Base-by-base conservation (phyloP, 1,140 invertebrate genomes). In the Adelges cooleyi region DNA sequence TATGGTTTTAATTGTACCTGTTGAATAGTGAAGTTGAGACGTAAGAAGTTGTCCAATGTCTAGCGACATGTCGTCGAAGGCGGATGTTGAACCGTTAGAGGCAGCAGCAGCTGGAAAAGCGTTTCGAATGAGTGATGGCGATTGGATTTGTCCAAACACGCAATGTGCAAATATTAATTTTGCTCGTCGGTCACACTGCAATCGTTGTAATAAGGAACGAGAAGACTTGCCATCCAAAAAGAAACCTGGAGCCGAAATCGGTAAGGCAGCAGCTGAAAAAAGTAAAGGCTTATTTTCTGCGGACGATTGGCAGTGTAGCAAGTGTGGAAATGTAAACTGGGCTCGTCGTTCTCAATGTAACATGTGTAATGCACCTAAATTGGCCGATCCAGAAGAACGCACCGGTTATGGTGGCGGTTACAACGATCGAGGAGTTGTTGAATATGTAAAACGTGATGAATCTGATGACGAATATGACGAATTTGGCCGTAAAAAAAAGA, bases 271-370 rank as follows among this genome's bases (percentile, higher is more conserved):
- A 20, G 96, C 97, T 6, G 96, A 99, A 74, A 99, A 98, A 77
- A 97, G 93, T 70, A 85, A 94, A 71, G 97, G 97, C 15, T 80
- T 99, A n/a, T 92, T 92, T 74, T 92, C 91, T 78, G 95, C 96
- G 54, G 95, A 99, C 77, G 96, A 99, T 75, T 99, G 97, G 97
- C 92, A 97, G 73, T 99, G 97, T 75, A 94, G 89, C 76, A 97
- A 97, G 75, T 99, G 96, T 79, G 95, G 93, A 1, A 99, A 99
- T 77, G 95, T 99, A 2, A 99, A 99, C 75, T 99, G 97, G 97
- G 95, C 95, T 13, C 80, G 96, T 66, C 80, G 97, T 48, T 86
- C 88, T 71, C 92, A 90, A 53, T 99, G 97, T 75, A 99, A 99
- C 76, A 91, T 99, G 80, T 99, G 97, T 77, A 98, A 98, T 79